Conservation (phyloP, 1,140 invertebrate genomes). For the Cylas formicarius region DNA sequence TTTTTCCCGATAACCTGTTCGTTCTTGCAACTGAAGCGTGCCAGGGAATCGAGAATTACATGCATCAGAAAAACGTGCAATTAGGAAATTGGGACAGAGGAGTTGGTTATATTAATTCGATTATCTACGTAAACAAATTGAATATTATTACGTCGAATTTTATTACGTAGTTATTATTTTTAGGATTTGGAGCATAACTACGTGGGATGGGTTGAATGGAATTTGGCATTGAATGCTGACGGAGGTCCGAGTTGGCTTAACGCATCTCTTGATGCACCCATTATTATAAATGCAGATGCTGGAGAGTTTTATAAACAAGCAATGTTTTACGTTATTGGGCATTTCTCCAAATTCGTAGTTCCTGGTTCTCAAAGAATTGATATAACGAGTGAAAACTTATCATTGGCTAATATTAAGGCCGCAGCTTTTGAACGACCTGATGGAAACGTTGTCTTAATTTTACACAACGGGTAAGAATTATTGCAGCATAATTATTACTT, state of each 20-base stretch:
- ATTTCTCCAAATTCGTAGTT: conserved; percentile 56
- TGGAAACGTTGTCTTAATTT: conserved; percentile 42
- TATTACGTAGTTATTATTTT: too few relatives aligned
- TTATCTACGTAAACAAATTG: conserved; percentile 55
- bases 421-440: conserved; percentile 47
- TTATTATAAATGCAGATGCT: conserved; percentile 51
- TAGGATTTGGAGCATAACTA: conserved; percentile 50
- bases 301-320: conserved; percentile 62
- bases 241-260: conserved; percentile 64
- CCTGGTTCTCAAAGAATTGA: conserved; percentile 43
- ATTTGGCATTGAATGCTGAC: conserved; percentile 55
- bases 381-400: conserved; percentile 25
- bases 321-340: conserved; percentile 61
- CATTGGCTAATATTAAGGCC: conserved; percentile 28
- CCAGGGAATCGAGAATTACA: conserved; percentile 45
- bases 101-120: conserved; percentile 59
- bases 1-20: conserved; percentile 57
- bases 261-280: conserved; percentile 59
- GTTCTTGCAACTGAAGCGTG: conserved; percentile 73
- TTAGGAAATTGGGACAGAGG: conserved; percentile 72
- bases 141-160: too few relatives aligned
- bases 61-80: conserved; percentile 45
- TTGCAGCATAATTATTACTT: too few relatives aligned
- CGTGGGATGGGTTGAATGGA: conserved; percentile 70
- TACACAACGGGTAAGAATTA: conserved; percentile 17